phyloP scores from a whole-genome alignment of 2,113 vertebrate genomes.

The Pavo muticus region DNA sequence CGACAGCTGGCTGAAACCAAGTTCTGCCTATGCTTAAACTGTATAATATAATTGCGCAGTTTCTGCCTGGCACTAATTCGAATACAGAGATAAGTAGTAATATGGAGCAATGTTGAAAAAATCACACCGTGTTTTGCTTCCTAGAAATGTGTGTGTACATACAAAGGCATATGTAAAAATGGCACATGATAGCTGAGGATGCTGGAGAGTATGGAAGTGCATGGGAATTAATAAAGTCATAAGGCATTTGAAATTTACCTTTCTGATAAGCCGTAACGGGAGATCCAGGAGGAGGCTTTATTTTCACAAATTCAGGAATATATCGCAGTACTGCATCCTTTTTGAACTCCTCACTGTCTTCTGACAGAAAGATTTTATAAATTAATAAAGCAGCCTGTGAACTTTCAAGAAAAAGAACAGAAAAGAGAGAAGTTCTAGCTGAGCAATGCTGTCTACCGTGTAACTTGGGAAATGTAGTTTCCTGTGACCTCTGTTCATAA shows the following conservation, averaged over 20 bases:
- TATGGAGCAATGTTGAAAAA: neutral
- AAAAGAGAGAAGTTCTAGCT: neutral
- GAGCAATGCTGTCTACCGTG: fast-evolving
- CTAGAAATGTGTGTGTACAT: fast-evolving
- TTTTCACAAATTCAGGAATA: neutral
- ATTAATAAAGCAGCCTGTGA: neutral
- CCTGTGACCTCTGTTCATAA: neutral
- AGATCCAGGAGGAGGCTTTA: neutral
- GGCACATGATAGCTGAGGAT: neutral
- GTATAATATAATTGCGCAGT: neutral
- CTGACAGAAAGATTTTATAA: neutral
- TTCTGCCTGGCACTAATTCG: neutral
- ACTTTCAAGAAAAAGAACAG: neutral
- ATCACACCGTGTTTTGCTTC: neutral
- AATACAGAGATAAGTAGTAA: neutral
- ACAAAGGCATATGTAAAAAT: neutral
- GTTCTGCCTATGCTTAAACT: neutral
- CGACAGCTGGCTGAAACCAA: neutral
- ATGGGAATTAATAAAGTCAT: neutral
- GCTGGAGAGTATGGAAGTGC: neutral
- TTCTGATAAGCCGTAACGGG: fast-evolving
- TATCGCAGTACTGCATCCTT: neutral
- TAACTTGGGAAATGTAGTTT: neutral
- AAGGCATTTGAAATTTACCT: neutral
- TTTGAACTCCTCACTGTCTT: neutral